Evolutionary conservation across 2,113 vertebrate species (phyloP).

Genomic region (Guaruba guarouba): DNA sequence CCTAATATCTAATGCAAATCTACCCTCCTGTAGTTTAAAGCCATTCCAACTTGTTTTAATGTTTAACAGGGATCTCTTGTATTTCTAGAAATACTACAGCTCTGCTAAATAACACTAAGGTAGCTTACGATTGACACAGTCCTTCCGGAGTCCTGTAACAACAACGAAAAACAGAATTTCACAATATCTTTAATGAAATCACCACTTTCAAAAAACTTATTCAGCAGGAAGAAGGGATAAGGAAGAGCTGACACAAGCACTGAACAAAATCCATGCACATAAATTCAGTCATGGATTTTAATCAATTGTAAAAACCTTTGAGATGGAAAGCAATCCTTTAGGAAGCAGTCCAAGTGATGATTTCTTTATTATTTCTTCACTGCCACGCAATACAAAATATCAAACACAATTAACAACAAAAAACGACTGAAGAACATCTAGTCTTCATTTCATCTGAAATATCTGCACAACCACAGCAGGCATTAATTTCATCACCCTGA

Average conservation of each 20-base stretch:
- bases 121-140: not conserved
- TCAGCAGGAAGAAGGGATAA: not conserved
- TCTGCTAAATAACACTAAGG: not conserved
- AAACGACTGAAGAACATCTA: not conserved
- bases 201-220: not conserved
- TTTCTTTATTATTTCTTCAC: conserved; percentile 34
- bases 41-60: not conserved
- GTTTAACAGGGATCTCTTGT: not conserved
- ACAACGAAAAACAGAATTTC: not conserved
- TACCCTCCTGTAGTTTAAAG: not conserved
- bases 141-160: not conserved
- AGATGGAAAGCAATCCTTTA: conserved; percentile 10
- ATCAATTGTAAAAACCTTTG: conserved; percentile 34
- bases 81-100: not conserved
- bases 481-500: conserved; percentile 3
- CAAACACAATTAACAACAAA: not conserved
- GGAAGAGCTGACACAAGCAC: not conserved
- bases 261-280: not conserved
- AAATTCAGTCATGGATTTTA: conserved; percentile 25
- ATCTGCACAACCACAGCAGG: not conserved
- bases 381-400: not conserved
- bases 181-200: not conserved
- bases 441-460: not conserved
- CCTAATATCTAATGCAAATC: not conserved
- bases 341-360: not conserved